Evolutionary conservation across 2,113 vertebrate species (phyloP).

Genomic region (Vidua chalybeata): DNA sequence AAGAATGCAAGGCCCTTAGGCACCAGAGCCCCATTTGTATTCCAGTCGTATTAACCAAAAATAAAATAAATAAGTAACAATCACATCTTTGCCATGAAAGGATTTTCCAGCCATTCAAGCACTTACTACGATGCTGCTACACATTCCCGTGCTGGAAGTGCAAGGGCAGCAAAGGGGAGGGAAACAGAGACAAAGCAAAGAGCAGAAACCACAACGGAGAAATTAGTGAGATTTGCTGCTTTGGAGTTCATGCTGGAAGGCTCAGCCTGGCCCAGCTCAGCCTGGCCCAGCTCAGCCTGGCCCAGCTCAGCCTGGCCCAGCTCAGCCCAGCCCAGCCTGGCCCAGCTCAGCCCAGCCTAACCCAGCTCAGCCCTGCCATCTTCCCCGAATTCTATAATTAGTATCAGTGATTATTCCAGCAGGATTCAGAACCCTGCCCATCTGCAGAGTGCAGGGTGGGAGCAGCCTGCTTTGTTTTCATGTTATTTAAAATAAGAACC

Average conservation of each 20-base stretch:
- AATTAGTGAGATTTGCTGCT: background rate
- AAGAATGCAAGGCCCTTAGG: slow-evolving; percentile 40
- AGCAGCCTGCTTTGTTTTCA: background rate
- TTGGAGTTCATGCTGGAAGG: background rate
- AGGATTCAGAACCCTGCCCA: background rate
- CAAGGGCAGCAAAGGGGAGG: slow-evolving; percentile 22
- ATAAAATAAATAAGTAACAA: slow-evolving; percentile 56
- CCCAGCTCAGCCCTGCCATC: rapidly evolving
- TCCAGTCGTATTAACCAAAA: slow-evolving; percentile 40
- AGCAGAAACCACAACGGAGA: background rate
- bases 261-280: background rate
- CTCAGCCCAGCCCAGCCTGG: too few species aligned
- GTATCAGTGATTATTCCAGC: background rate
- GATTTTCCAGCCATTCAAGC: slow-evolving; percentile 36
- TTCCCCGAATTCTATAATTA: background rate
- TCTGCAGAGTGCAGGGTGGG: background rate
- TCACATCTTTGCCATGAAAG: slow-evolving; percentile 28
- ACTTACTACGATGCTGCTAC: background rate
- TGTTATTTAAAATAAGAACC: background rate
- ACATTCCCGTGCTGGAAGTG: background rate
- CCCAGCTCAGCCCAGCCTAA: background rate
- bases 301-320: background rate
- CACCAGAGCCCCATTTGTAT: slow-evolving; percentile 41
- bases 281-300: background rate
- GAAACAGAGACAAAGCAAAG: slow-evolving; percentile 10